Percentiles rank a stretch among this genome's conserved stretches.
Conservation (phyloP, 1,140 invertebrate genomes). For the Anastrepha ludens region DNA sequence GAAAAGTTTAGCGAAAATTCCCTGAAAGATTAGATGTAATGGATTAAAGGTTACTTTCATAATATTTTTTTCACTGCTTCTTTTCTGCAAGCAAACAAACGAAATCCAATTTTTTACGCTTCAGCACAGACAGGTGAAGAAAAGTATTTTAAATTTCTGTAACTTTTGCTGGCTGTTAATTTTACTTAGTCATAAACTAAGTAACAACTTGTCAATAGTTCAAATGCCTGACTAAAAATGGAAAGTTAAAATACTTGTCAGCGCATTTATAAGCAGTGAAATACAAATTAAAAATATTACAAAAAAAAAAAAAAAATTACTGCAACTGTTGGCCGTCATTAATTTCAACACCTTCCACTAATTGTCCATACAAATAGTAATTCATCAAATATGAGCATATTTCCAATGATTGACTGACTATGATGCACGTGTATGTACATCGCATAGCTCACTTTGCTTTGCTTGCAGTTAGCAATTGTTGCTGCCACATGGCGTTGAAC, state of each 20-base stretch:
- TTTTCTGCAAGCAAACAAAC: too few relatives aligned
- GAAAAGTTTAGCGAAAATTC: too few relatives aligned
- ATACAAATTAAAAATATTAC: neutral
- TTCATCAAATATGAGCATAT: conserved; percentile 36
- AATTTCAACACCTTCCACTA: conserved; percentile 41
- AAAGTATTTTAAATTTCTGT: neutral
- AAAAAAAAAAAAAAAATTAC: neutral
- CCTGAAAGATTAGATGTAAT: too few relatives aligned
- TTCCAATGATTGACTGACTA: neutral
- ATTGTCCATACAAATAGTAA: conserved; percentile 11
- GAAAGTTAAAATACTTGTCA: conserved; percentile 27
- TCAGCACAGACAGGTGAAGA: neutral
- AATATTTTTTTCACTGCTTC: too few relatives aligned
- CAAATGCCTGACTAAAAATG: conserved; percentile 4
- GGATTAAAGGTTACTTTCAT: too few relatives aligned
- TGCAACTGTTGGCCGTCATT: neutral
- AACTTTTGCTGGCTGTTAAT: neutral
- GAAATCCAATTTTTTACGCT: neutral
- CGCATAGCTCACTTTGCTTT: neutral
- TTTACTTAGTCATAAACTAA: conserved; percentile 2
- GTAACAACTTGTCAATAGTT: conserved; percentile 42
- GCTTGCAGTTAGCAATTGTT: neutral
- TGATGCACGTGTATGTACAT: neutral
- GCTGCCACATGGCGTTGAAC: neutral
- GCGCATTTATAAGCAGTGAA: neutral